A percentile compares a stretch with the other conserved stretches of the same genome.
Evolutionary conservation across 2,888 invertebrate species (phyloP).

Genomic region (Machimus rusticus): DNA sequence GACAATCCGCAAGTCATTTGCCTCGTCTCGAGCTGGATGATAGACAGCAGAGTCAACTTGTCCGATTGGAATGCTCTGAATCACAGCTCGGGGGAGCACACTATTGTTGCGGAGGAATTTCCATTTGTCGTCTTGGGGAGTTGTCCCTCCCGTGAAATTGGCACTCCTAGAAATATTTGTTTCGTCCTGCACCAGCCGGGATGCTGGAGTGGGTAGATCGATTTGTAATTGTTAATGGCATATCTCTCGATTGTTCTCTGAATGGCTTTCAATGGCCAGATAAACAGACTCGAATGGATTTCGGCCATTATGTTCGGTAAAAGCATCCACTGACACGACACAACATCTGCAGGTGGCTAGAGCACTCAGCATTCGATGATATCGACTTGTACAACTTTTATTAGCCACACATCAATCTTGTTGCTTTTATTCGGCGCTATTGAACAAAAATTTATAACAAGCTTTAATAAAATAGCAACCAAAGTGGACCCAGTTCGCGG

Average conservation of each 20-base stretch:
- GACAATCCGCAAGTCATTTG: neutral
- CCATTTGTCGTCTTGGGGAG: neutral
- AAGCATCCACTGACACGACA: neutral
- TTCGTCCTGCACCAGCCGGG: neutral
- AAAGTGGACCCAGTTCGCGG: neutral
- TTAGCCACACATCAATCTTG: neutral
- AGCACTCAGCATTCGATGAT: neutral
- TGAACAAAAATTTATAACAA: neutral
- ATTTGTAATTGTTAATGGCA: neutral
- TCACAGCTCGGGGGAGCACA: neutral
- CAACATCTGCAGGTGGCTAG: neutral
- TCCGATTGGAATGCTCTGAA: neutral
- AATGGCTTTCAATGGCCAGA: neutral
- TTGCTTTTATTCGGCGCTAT: neutral
- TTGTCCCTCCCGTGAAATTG: neutral
- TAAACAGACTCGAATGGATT: neutral
- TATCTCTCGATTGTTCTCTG: neutral
- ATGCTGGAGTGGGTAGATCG: neutral
- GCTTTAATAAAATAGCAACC: neutral
- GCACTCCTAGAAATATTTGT: neutral
- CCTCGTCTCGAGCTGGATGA: neutral
- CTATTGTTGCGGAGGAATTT: neutral
- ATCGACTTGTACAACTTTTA: neutral
- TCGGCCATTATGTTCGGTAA: neutral
- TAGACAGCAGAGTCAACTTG: slow-evolving; percentile 15